Conservation (phyloP, 2,797 vertebrate species). For the Champsocephalus esox region DNA sequence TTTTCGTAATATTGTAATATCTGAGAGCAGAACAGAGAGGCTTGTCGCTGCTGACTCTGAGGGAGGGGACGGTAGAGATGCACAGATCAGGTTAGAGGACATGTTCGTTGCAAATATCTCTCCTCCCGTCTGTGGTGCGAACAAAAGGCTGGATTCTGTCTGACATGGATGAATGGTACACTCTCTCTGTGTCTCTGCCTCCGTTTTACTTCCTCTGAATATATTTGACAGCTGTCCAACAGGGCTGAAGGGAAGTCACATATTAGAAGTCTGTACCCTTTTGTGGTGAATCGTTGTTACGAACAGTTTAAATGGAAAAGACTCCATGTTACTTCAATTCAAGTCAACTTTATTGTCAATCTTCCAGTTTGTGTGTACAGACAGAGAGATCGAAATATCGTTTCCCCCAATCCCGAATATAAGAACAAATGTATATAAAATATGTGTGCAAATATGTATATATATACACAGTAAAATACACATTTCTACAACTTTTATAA, state of each 20-base stretch:
- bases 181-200: slow-evolving; percentile 31
- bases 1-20: slow-evolving; percentile 12
- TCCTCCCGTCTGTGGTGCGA: slow-evolving; percentile 32
- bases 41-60: slow-evolving; percentile 4
- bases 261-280: slow-evolving; percentile 74
- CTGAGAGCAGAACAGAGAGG: not conserved
- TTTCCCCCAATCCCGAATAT: no score
- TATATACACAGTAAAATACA: no score
- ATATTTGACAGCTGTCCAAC: slow-evolving; percentile 69
- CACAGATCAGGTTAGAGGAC: slow-evolving; percentile 57
- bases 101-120: slow-evolving; percentile 73
- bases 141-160: slow-evolving; percentile 67
- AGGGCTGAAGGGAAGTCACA: slow-evolving; percentile 65
- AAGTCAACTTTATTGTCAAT: no score
- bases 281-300: slow-evolving; percentile 55
- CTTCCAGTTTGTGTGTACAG: no score
- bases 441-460: no score
- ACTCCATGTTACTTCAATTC: no score
- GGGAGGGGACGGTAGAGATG: slow-evolving; percentile 29
- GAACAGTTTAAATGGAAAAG: no score
- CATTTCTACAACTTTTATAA: no score
- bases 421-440: no score
- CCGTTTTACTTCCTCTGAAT: slow-evolving; percentile 58
- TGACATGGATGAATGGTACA: slow-evolving; percentile 68
- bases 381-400: no score